These are phyloP conservation scores for Galeopsomyia nigrocyanea DNA, from an alignment of 2,888 invertebrate genomes.

Conservation along the genomic window DNA sequence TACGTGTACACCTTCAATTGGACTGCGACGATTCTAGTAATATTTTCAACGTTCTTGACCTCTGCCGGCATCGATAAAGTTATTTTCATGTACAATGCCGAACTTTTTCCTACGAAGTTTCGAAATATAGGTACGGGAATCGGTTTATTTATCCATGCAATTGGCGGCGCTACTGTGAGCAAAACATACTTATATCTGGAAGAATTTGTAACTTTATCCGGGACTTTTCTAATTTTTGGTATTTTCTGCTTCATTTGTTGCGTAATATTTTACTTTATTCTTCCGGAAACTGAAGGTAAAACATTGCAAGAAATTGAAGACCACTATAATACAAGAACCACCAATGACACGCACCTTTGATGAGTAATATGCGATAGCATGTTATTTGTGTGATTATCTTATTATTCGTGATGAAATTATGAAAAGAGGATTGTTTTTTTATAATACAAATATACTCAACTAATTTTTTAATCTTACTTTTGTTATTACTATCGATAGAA, in stretches of 20 bases:
- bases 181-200: neutral
- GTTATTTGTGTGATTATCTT: too few relatives aligned
- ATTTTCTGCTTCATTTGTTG: too few relatives aligned
- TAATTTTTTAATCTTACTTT: too few relatives aligned
- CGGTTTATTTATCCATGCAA: neutral
- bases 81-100: slow-evolving; percentile 10
- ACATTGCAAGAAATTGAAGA: slow-evolving; percentile 16
- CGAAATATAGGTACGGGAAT: slow-evolving; percentile 12
- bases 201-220: too few relatives aligned
- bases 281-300: slow-evolving; percentile 18
- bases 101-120: slow-evolving; percentile 2
- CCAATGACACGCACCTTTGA: too few relatives aligned
- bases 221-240: too few relatives aligned
- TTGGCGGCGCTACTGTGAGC: neutral
- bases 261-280: slow-evolving; percentile 8
- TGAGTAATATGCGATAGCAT: too few relatives aligned
- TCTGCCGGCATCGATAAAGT: slow-evolving; percentile 11
- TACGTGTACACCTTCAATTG: neutral
- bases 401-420: too few relatives aligned
- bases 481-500: too few relatives aligned
- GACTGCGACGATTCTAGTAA: neutral
- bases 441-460: too few relatives aligned
- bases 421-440: too few relatives aligned
- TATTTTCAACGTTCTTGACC: slow-evolving; percentile 1
- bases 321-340: neutral